A percentile compares a stretch with the other conserved stretches of the same genome.
phyloP scores from a whole-genome alignment of 2,888 invertebrate genomes.

The Antitype chi region DNA sequence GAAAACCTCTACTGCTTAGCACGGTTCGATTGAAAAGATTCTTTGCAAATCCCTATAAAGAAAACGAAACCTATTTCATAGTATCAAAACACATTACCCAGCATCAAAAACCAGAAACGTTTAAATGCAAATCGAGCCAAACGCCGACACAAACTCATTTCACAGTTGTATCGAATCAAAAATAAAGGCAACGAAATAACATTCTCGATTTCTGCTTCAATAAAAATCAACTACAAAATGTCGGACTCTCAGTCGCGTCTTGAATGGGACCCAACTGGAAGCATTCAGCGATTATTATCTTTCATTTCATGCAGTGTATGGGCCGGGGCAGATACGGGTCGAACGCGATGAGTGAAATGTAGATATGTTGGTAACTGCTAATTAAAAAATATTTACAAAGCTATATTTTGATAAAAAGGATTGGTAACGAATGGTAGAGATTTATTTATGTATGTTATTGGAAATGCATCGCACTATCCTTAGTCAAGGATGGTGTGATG shows the following conservation, averaged over 20 bases:
- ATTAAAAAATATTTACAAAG: neutral
- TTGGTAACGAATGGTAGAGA: neutral
- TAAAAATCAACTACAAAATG: constrained; percentile 81
- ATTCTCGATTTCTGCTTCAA: constrained; percentile 75
- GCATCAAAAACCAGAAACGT: constrained; percentile 16
- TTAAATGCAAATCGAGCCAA: constrained; percentile 48
- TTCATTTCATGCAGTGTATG: constrained; percentile 5
- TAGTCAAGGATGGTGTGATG: no score
- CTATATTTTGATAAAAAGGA: neutral
- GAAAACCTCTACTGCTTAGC: neutral
- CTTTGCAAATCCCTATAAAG: neutral
- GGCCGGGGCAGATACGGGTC: neutral
- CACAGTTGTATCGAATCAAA: constrained; percentile 60
- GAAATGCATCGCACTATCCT: no score
- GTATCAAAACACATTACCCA: neutral
- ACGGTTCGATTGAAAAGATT: neutral
- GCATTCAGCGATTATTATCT: constrained; percentile 49
- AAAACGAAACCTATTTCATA: neutral
- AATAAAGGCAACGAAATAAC: constrained; percentile 71
- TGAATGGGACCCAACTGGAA: constrained; percentile 50
- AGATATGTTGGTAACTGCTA: neutral
- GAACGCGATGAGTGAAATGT: neutral
- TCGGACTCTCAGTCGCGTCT: constrained; percentile 75
- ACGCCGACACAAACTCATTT: constrained; percentile 45
- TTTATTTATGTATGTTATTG: neutral